phyloP scores from a whole-genome alignment of 2,888 invertebrate species.

The Homarus gammarus region DNA sequence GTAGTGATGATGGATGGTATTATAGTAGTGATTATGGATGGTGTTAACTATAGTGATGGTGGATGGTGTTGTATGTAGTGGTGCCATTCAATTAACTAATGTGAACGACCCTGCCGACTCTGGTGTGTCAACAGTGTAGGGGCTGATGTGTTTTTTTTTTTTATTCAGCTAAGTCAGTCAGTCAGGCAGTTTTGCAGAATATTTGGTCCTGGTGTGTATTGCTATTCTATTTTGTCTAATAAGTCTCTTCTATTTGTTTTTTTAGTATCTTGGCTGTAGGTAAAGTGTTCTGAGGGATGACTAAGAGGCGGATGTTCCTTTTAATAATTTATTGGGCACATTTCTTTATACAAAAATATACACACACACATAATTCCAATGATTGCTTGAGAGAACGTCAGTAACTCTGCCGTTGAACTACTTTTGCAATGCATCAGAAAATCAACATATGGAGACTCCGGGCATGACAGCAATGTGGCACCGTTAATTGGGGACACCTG shows the following conservation, averaged over 20 bases:
- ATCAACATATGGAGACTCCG: constrained; percentile 13
- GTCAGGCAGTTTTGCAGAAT: too few relatives aligned
- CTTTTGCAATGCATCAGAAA: constrained; percentile 26
- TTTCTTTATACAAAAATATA: constrained; percentile 58
- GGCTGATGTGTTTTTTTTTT: constrained; percentile 2
- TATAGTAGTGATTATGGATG: too few relatives aligned
- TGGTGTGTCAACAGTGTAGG: too few relatives aligned
- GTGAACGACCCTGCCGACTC: too few relatives aligned
- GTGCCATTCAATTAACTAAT: too few relatives aligned
- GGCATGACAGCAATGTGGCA: constrained; percentile 40
- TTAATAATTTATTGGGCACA: constrained; percentile 38
- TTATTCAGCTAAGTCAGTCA: constrained; percentile 9
- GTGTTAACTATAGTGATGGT: too few relatives aligned
- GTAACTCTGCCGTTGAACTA: constrained; percentile 18
- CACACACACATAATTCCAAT: neutral
- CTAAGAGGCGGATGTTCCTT: too few relatives aligned
- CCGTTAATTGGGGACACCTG: neutral
- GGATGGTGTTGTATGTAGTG: too few relatives aligned
- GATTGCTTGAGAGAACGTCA: neutral
- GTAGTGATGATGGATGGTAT: too few relatives aligned
- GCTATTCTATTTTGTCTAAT: neutral
- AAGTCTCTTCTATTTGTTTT: neutral
- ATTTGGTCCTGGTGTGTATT: too few relatives aligned
- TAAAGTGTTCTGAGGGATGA: neutral
- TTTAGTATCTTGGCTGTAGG: neutral